Evolutionary conservation across 92 coral and sea anemone species (phyloP), one percentile per base, ranked within the genome.

Genomic region (Phenganax marumi): DNA sequence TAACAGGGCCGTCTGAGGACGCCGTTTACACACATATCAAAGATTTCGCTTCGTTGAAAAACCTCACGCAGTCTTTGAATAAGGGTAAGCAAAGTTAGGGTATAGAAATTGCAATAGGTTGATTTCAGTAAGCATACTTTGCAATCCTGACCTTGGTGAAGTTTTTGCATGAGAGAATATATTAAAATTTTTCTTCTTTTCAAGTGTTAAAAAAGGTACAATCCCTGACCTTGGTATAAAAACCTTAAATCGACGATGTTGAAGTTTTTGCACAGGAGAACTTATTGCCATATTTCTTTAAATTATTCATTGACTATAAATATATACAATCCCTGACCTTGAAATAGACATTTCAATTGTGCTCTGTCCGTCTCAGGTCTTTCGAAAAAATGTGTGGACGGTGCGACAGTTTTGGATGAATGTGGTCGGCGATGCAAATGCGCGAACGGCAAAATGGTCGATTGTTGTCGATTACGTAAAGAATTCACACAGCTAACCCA

Each of bases 401-500:
- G 69, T 76, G 49, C 13, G 39, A 76, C 52, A 17, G 81, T 26
- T 53, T 86, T 63, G 66, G 92, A 91, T 60, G 60, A 85, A 12
- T 91, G 92, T 50, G 85, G 84, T 8, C 62, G 80, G 43, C 75
- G 81, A 8, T 91, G 92, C 60, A 79, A 50, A 76, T 91, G 96
- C 53, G 17, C 43, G n/a, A 60, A 86, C n/a, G 91, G 92, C 16
- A 68, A 61, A 9, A 82, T 85, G 53, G 16, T 72, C 16, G 24
- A 65, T 17, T 89, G 97, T 58, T 84, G 83, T 70, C 89, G 92
- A 13, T 33, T 82, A 16, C 89, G 97, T 33, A 85, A 87, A 74
- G 97, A 91, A 14, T 91, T 91, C 63, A 91, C 92, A 24, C 77
- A 79, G 48, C 88, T 91, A 89, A 63, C 66, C 43, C 52, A 77